Percentiles rank a stretch among this genome's conserved stretches.
These are phyloP conservation scores for Cyclura pinguis DNA, from an alignment of 2,797 vertebrate genomes.

Conservation along the genomic window DNA sequence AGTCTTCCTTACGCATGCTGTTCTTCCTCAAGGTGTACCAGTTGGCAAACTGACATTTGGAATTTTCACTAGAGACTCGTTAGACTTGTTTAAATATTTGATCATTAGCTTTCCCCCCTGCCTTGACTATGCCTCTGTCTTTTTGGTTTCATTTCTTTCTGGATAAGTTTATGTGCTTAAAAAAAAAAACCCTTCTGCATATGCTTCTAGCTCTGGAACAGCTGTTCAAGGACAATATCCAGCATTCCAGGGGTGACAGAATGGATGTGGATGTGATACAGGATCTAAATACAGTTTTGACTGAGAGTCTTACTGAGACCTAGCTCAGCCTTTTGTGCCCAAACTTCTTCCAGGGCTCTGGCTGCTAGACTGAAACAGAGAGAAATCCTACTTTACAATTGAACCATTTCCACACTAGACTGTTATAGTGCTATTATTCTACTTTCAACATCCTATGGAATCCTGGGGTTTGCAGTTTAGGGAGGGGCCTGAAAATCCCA, in stretches of 20 bases:
- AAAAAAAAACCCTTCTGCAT: conserved; percentile 18
- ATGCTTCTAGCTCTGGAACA: conserved; percentile 34
- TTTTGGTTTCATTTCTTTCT: conserved; percentile 42
- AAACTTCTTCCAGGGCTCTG: neutral
- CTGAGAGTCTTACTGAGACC: neutral
- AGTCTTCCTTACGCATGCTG: neutral
- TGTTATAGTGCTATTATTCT: too few relatives aligned
- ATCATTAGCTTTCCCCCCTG: conserved; percentile 31
- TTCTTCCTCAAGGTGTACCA: neutral
- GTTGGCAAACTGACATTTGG: conserved; percentile 20
- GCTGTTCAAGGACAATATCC: conserved; percentile 39
- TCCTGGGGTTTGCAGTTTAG: too few relatives aligned
- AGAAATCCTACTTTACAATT: neutral
- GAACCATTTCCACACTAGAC: too few relatives aligned
- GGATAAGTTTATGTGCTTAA: conserved; percentile 18
- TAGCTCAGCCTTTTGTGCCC: neutral
- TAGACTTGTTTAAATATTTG: conserved; percentile 32
- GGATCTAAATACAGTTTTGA: neutral
- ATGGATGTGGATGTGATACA: conserved; percentile 10
- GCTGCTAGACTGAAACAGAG: neutral
- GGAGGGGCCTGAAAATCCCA: too few relatives aligned
- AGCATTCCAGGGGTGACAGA: neutral
- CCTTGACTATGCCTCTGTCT: neutral
- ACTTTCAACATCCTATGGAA: too few relatives aligned
- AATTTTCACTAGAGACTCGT: conserved; percentile 25